Evolutionary conservation across 2,888 invertebrate species (phyloP).

Genomic region (Epistrophella euchroma): DNA sequence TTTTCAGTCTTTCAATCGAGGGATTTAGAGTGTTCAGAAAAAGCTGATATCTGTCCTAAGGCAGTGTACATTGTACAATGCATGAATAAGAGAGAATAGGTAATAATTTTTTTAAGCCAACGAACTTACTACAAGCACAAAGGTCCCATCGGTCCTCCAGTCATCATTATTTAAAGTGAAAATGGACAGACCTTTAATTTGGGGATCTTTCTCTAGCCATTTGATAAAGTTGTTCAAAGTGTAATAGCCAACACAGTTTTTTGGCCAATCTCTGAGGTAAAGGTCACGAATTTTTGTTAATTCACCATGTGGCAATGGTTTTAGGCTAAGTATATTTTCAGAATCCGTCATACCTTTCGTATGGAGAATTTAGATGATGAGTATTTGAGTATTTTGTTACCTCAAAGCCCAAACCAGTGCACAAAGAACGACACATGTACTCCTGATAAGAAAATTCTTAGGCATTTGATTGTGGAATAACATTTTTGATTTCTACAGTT

Average conservation of each 20-base stretch:
- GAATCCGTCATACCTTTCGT: slow-evolving; percentile 3
- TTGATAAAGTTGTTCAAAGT: slow-evolving; percentile 78
- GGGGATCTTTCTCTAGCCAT: slow-evolving; percentile 77
- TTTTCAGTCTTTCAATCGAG: slow-evolving; percentile 77
- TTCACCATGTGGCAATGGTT: slow-evolving; percentile 72
- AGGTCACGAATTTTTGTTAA: slow-evolving; percentile 77
- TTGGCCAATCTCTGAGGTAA: slow-evolving; percentile 77
- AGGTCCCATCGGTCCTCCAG: slow-evolving; percentile 81
- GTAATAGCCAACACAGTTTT: slow-evolving; percentile 78
- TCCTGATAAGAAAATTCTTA: too few species aligned
- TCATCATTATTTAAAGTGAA: slow-evolving; percentile 79
- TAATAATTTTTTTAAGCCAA: slow-evolving; percentile 37
- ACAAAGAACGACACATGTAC: too few species aligned
- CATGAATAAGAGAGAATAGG: slow-evolving; percentile 18
- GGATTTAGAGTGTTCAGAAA: slow-evolving; percentile 80
- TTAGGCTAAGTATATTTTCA: slow-evolving; percentile 71
- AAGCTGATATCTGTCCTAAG: slow-evolving; percentile 82
- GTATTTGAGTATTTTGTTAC: background rate
- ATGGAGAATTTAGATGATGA: background rate
- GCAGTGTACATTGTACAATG: background rate
- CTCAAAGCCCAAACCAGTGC: background rate
- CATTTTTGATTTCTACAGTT: too few species aligned
- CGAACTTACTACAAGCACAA: slow-evolving; percentile 79
- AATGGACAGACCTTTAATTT: slow-evolving; percentile 79
- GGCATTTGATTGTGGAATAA: too few species aligned